A percentile compares a stretch with the other conserved stretches of the same genome.
These are phyloP conservation scores for Melikaiella ostensackeni DNA, from an alignment of 2,888 invertebrate genomes.

Conservation along the genomic window DNA sequence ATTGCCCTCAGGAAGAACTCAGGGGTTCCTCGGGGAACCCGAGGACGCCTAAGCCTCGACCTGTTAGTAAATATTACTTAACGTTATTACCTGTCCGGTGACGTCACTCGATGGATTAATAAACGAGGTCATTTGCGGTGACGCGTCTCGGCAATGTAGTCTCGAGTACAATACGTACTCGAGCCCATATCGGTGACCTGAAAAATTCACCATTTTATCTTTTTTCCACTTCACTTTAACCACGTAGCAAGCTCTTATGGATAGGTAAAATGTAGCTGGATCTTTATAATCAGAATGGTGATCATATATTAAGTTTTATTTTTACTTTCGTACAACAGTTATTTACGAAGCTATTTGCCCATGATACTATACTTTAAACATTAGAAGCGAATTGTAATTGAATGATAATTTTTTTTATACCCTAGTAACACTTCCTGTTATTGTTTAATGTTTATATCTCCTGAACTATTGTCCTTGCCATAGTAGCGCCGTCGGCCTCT, in stretches of 20 bases:
- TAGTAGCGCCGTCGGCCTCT: no score
- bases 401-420: neutral
- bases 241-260: neutral
- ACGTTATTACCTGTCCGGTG: slow-evolving; percentile 63
- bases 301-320: neutral
- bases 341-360: neutral
- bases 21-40: slow-evolving; percentile 52
- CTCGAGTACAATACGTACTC: slow-evolving; percentile 19
- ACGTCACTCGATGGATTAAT: slow-evolving; percentile 60
- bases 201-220: slow-evolving; percentile 25
- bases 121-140: slow-evolving; percentile 56
- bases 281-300: neutral
- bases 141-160: slow-evolving; percentile 20
- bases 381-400: neutral
- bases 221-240: slow-evolving; percentile 19
- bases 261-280: neutral
- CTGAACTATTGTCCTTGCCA: no score
- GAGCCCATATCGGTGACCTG: slow-evolving; percentile 42
- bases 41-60: slow-evolving; percentile 48
- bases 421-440: no score
- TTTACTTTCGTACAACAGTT: no score
- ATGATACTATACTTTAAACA: no score
- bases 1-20: slow-evolving; percentile 56
- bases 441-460: no score
- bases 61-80: slow-evolving; percentile 69